A percentile compares a stretch with the other conserved stretches of the same genome.
Evolutionary conservation across 2,888 invertebrate species (phyloP).

Genomic region (Drosophila ezoana): DNA sequence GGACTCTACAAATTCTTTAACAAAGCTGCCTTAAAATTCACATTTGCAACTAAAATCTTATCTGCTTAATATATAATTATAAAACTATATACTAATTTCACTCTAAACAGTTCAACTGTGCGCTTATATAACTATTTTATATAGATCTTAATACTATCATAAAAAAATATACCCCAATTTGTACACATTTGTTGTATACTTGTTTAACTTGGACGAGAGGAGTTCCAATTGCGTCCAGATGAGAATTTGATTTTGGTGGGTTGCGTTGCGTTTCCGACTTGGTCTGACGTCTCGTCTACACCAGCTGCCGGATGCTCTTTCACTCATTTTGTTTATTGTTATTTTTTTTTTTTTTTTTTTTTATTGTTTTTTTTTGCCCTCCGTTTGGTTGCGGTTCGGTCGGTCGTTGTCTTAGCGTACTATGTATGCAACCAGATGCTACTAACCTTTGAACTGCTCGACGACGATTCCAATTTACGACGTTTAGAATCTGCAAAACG

Average conservation of each 20-base stretch:
- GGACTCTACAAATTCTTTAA: slow-evolving; percentile 1
- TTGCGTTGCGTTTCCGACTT: slow-evolving; percentile 15
- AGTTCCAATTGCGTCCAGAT: slow-evolving; percentile 41
- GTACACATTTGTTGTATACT: slow-evolving; percentile 18
- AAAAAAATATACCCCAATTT: slow-evolving; percentile 19
- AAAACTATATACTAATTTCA: neutral
- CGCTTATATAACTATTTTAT: slow-evolving; percentile 24
- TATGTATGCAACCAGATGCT: slow-evolving; percentile 86
- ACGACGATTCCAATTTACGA: slow-evolving; percentile 92
- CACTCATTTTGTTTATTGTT: slow-evolving; percentile 14
- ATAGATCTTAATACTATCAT: slow-evolving; percentile 5
- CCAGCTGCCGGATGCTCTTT: slow-evolving; percentile 17
- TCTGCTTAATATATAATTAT: neutral
- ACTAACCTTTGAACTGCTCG: slow-evolving; percentile 92
- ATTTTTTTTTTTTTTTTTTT: slow-evolving; percentile 14
- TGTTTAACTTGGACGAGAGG: slow-evolving; percentile 33
- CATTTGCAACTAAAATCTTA: slow-evolving; percentile 1
- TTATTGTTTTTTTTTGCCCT: slow-evolving; percentile 36
- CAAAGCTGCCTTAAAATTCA: slow-evolving; percentile 8
- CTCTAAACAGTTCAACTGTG: slow-evolving; percentile 45
- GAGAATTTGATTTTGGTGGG: slow-evolving; percentile 29
- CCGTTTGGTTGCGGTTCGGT: slow-evolving; percentile 49
- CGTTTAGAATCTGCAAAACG: slow-evolving; percentile 89
- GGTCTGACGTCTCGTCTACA: slow-evolving; percentile 35
- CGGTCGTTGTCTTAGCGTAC: slow-evolving; percentile 79